Percentiles rank a stretch among this genome's conserved stretches.
phyloP scores from a whole-genome alignment of 1,140 invertebrate genomes.

The Panagrolaimus sp. region DNA sequence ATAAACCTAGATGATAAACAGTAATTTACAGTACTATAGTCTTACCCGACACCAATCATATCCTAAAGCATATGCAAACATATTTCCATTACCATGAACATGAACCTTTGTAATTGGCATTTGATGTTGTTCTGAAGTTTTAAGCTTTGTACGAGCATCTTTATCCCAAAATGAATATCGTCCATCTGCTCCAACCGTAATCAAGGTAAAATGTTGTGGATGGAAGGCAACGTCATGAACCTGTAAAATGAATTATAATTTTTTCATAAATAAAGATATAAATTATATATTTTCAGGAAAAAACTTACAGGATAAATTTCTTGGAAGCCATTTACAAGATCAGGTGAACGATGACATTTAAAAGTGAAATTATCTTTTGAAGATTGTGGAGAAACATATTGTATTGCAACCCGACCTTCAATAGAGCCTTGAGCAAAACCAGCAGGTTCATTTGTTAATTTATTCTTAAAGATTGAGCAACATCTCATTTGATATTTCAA shows the following conservation, averaged over 20 bases:
- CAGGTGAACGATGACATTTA: conserved; percentile 93
- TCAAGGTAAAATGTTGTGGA: conserved; percentile 88
- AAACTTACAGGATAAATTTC: conserved; percentile 72
- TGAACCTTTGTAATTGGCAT: conserved; percentile 88
- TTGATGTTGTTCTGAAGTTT: conserved; percentile 61
- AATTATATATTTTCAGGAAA: too few relatives aligned
- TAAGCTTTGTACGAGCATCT: conserved; percentile 92
- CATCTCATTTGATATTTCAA: conserved; percentile 73
- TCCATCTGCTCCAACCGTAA: conserved; percentile 94
- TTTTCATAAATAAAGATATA: neutral
- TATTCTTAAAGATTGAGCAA: conserved; percentile 80
- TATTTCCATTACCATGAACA: conserved; percentile 91
- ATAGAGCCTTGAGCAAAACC: conserved; percentile 80
- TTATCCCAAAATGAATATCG: conserved; percentile 99
- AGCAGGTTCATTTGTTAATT: conserved; percentile 67
- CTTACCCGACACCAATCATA: conserved; percentile 80
- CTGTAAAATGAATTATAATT: conserved; percentile 61
- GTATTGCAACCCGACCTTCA: conserved; percentile 79
- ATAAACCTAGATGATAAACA: neutral
- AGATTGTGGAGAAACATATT: conserved; percentile 83
- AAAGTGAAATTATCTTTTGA: conserved; percentile 99
- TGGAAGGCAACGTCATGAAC: conserved; percentile 98
- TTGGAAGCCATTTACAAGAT: conserved; percentile 73
- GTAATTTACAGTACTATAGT: neutral
- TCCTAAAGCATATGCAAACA: conserved; percentile 93